These are phyloP conservation scores for Drosophila rubida DNA, from an alignment of 2,888 invertebrate genomes.

Conservation along the genomic window DNA sequence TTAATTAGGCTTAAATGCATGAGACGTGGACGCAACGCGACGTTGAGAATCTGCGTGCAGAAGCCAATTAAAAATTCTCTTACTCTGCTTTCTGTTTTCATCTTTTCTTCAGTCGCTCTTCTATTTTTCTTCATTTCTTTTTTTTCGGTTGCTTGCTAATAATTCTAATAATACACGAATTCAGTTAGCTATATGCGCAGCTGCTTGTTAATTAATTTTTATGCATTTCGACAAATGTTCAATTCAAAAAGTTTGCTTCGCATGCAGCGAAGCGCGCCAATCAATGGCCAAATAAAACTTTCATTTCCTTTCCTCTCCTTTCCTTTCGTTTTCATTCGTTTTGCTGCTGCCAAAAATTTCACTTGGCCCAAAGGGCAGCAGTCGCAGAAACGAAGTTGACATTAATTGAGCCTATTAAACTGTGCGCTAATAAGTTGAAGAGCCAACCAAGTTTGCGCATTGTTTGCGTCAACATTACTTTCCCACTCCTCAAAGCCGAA, in stretches of 20 bases:
- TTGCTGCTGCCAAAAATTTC: constrained; percentile 48
- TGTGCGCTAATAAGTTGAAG: constrained; percentile 71
- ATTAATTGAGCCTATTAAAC: constrained; percentile 76
- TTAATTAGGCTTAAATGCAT: constrained; percentile 82
- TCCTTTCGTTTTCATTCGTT: constrained; percentile 16
- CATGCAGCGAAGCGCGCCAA: constrained; percentile 56
- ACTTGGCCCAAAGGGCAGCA: constrained; percentile 55
- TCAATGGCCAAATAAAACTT: constrained; percentile 65
- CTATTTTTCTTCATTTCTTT: constrained; percentile 18
- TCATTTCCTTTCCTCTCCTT: constrained; percentile 40
- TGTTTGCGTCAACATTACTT: constrained; percentile 36
- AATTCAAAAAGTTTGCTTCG: constrained; percentile 56
- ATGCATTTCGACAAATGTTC: constrained; percentile 76
- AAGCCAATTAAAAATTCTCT: constrained; percentile 79
- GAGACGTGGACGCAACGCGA: constrained; percentile 11
- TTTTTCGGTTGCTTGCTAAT: constrained; percentile 29
- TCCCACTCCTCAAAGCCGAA: constrained; percentile 12
- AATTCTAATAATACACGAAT: constrained; percentile 36
- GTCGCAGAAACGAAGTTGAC: constrained; percentile 59
- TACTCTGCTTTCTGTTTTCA: constrained; percentile 40
- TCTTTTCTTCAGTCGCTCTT: constrained; percentile 9
- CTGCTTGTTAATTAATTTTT: constrained; percentile 79
- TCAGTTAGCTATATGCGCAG: constrained; percentile 28
- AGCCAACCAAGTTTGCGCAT: constrained; percentile 58
- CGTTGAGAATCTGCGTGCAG: constrained; percentile 45